phyloP scores from a whole-genome alignment of 2,113 vertebrate genomes.

The Speoplatyrhinus poulsoni region DNA sequence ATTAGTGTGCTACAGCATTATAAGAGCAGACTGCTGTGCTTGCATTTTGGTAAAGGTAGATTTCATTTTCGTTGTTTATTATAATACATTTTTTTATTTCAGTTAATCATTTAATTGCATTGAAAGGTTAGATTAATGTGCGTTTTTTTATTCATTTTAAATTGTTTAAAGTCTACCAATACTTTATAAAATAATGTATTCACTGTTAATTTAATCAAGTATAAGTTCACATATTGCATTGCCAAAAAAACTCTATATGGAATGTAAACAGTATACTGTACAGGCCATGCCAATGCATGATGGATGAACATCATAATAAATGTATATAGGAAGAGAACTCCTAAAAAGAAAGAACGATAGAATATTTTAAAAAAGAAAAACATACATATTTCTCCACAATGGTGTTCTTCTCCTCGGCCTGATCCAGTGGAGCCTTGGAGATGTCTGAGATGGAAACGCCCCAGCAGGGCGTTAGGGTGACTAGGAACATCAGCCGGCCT shows the following conservation, averaged over 20 bases:
- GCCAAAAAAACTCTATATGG: too few species aligned
- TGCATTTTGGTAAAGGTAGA: too few species aligned
- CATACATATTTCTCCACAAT: conserved; percentile 85
- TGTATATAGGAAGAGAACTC: neutral
- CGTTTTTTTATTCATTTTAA: neutral
- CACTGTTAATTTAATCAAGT: too few species aligned
- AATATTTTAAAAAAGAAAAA: conserved; percentile 69
- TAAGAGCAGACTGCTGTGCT: too few species aligned
- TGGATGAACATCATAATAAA: neutral
- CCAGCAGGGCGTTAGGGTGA: conserved; percentile 80
- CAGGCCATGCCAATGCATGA: neutral
- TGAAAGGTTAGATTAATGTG: neutral
- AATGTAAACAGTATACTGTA: neutral
- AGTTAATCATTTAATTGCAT: neutral
- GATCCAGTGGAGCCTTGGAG: conserved; percentile 80
- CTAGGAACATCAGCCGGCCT: conserved; percentile 83
- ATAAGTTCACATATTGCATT: too few species aligned
- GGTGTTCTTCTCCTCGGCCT: conserved; percentile 74
- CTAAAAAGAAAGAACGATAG: neutral
- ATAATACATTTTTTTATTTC: too few species aligned
- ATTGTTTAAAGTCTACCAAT: too few species aligned
- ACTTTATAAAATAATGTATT: too few species aligned
- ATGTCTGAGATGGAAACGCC: conserved; percentile 89
- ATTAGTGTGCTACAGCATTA: too few species aligned
- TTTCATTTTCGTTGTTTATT: too few species aligned